Base-by-base conservation (phyloP, 37 sponge, comb jelly and placozoan genomes). In the Eunapius fragilis region DNA sequence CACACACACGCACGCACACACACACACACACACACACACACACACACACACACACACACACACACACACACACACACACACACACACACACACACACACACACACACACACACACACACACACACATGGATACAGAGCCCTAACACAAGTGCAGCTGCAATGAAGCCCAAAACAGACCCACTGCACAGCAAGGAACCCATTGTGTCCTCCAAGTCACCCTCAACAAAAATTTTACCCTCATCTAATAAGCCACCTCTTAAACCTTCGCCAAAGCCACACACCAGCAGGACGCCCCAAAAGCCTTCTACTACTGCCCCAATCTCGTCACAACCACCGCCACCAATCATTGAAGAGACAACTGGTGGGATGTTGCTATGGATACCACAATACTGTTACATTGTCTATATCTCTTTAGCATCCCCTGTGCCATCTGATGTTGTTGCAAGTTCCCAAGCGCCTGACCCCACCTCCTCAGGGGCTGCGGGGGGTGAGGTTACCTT, bases 401-500 rank as follows among this genome's bases (percentile, higher is more conserved):
- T 74, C 81, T 73, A 72, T 0, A 73, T 50, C 26, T 80, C 78
- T 48, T 31, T 68, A 74, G 48, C 84, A 6, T 83, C 75, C 75
- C 45, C 84, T 23, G 2, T n/a, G 67, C 84, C 48, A 67, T 27
- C 84, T 49, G 41, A 35, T 68, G 34, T 33, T 47, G 78, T 79
- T 41, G 75, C 25, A 10, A 37, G 78, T n/a, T 27, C 50, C 34
- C 49, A 49, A 9, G 45, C 23, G 28, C 37, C 41, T 9, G 41
- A 41, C 41, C n/a, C n/a, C n/a, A 41, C 41, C 17, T 11, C 58
- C 17, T 58, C 58, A 17, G 58, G 58, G 58, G 17, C 14, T 1
- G 58, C 14, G 1, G 58, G 58, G 58, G 14, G 58, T 58, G 58
- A 68, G 37, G 80, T 87, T 74, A 91, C 88, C 71, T 77, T 91